phyloP scores from a whole-genome alignment of 2,797 vertebrate genomes.

The Coccyzus lansbergi region DNA sequence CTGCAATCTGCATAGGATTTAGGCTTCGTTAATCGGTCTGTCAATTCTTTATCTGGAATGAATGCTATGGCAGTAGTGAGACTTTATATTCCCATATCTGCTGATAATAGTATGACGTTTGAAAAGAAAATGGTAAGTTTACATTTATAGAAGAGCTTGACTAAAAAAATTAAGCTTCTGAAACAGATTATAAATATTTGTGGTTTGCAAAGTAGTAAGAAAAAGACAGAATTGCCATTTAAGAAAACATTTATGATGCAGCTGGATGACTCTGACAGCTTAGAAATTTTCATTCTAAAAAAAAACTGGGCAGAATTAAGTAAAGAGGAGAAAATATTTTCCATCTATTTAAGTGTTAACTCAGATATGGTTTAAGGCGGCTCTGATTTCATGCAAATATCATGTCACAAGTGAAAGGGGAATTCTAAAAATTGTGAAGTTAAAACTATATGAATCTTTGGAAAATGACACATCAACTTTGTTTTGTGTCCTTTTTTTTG shows the following conservation, averaged over 20 bases:
- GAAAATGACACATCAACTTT: background rate
- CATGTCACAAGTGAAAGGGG: background rate
- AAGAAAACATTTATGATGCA: constrained; percentile 64
- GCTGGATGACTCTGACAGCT: constrained; percentile 48
- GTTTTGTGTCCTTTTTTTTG: background rate
- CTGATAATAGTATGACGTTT: background rate
- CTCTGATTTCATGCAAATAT: background rate
- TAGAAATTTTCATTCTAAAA: constrained; percentile 34
- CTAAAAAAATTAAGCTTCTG: constrained; percentile 46
- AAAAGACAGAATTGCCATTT: constrained; percentile 53
- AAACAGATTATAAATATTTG: constrained; percentile 63
- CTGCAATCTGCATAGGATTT: background rate
- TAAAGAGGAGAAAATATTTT: constrained; percentile 56
- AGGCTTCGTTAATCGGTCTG: background rate
- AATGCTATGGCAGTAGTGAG: background rate
- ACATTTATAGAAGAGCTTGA: background rate
- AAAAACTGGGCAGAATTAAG: constrained; percentile 38
- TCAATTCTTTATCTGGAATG: background rate
- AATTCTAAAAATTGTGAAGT: background rate
- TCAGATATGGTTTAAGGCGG: background rate
- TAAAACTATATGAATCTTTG: background rate
- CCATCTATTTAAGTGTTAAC: background rate
- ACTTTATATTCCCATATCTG: background rate
- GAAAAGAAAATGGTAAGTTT: background rate
- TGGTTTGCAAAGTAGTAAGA: constrained; percentile 66